Conservation (phyloP, 1,140 invertebrate genomes). For the Marisa cornuarietis region DNA sequence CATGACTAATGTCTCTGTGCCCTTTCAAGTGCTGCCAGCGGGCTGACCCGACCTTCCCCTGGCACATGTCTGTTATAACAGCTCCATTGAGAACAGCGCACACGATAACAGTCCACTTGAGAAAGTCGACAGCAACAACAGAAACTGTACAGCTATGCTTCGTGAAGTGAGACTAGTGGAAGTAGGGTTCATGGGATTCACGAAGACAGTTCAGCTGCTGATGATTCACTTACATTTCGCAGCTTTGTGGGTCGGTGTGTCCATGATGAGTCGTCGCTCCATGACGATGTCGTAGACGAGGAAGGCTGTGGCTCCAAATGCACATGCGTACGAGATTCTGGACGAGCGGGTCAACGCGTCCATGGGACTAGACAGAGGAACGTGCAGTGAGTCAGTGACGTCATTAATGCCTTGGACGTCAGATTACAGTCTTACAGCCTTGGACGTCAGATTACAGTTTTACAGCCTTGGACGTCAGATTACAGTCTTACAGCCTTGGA, state of each 20-base stretch:
- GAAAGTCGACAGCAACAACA: too few species aligned
- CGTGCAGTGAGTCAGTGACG: background rate
- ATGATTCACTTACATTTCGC: conserved; percentile 2
- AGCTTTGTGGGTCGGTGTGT: conserved; percentile 7
- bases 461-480: background rate
- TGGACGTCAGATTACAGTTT: background rate
- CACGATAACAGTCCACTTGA: too few species aligned
- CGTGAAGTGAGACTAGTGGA: too few species aligned
- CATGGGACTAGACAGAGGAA: conserved; percentile 25
- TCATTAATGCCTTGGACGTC: background rate
- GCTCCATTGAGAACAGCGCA: too few species aligned
- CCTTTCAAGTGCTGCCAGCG: too few species aligned
- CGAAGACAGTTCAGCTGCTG: too few species aligned
- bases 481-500: background rate
- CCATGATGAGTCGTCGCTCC: conserved; percentile 23
- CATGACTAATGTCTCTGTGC: too few species aligned
- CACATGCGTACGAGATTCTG: conserved; percentile 30
- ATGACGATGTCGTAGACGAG: conserved; percentile 26
- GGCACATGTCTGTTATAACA: too few species aligned
- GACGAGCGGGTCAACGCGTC: conserved; percentile 29
- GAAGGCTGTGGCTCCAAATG: conserved; percentile 30
- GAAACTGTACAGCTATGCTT: too few species aligned
- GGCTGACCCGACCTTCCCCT: too few species aligned
- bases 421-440: too few species aligned
- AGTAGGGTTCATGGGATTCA: too few species aligned